Evolutionary conservation across 2,113 vertebrate species (phyloP).

Genomic region (Brachirus orientalis): DNA sequence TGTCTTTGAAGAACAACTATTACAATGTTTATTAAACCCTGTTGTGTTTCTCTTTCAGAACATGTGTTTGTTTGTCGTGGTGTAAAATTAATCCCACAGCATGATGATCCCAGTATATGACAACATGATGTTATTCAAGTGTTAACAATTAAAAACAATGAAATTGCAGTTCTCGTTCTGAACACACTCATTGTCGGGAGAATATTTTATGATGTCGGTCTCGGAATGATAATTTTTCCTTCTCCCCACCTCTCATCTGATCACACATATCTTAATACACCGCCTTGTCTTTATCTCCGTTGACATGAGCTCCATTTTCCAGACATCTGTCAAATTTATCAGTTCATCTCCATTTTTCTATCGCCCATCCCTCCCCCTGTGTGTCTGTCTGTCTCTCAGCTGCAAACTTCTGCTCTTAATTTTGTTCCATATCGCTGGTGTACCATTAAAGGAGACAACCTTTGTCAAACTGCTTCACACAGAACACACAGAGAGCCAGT

Average conservation of each 20-base stretch:
- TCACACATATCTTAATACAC: slow-evolving; percentile 7
- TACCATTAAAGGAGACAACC: slow-evolving; percentile 51
- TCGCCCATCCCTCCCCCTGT: not conserved
- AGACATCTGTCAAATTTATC: slow-evolving; percentile 28
- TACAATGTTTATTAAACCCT: not conserved
- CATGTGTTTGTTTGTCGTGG: not conserved
- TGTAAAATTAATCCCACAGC: not conserved
- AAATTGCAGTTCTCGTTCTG: not conserved
- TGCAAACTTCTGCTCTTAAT: slow-evolving; percentile 33
- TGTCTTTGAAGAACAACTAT: too few species aligned
- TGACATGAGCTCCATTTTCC: slow-evolving; percentile 21
- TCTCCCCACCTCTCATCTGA: slow-evolving; percentile 1
- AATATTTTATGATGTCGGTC: too few species aligned
- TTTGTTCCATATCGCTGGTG: slow-evolving; percentile 37
- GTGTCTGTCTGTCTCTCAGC: not conserved
- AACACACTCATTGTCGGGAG: too few species aligned
- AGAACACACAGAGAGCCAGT: slow-evolving; percentile 25
- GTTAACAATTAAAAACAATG: not conserved
- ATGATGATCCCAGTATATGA: not conserved
- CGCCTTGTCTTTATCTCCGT: slow-evolving; percentile 13
- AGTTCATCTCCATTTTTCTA: slow-evolving; percentile 18
- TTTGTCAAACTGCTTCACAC: slow-evolving; percentile 41
- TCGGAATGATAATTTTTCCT: not conserved
- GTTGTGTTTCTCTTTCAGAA: not conserved
- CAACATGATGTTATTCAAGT: slow-evolving; percentile 2